A percentile compares a stretch with the other conserved stretches of the same genome.
Conservation (phyloP, 2,113 vertebrate species). For the Odobenus rosmarus region DNA sequence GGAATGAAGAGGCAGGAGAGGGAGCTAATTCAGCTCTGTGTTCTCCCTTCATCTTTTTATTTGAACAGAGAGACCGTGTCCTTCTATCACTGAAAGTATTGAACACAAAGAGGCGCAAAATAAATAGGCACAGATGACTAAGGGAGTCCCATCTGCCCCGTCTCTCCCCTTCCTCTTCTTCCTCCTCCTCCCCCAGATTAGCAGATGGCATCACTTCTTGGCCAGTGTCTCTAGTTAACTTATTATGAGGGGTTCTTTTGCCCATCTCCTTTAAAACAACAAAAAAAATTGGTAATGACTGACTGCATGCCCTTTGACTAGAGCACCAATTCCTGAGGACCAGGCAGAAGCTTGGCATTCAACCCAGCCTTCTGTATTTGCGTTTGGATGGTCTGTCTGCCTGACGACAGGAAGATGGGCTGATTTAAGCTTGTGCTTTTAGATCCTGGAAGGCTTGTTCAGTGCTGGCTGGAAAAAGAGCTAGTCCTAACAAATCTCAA, state of each 20-base stretch:
- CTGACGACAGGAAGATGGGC: slow-evolving; percentile 14
- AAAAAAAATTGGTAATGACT: not conserved
- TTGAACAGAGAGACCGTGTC: not conserved
- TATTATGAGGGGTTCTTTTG: slow-evolving; percentile 56
- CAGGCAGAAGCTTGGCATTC: slow-evolving; percentile 45
- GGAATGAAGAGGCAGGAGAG: not conserved
- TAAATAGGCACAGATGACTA: slow-evolving; percentile 56
- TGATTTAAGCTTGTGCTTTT: slow-evolving; percentile 13
- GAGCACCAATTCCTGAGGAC: slow-evolving; percentile 41
- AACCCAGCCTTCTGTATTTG: not conserved
- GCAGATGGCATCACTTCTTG: slow-evolving; percentile 61
- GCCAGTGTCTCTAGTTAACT: slow-evolving; percentile 3
- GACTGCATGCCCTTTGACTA: not conserved
- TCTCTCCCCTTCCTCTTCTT: not conserved
- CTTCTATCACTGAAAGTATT: slow-evolving; percentile 27
- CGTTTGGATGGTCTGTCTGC: not conserved
- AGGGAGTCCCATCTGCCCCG: slow-evolving; percentile 39
- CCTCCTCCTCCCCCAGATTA: not conserved
- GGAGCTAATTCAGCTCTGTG: not conserved
- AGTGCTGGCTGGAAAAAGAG: not conserved
- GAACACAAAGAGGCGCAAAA: not conserved
- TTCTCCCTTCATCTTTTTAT: not conserved
- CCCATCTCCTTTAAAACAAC: slow-evolving; percentile 42
- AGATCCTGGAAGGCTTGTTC: not conserved
- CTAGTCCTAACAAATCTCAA: not conserved